Evolutionary conservation across 2,113 vertebrate species (phyloP).

Genomic region (Pelusios castaneus): DNA sequence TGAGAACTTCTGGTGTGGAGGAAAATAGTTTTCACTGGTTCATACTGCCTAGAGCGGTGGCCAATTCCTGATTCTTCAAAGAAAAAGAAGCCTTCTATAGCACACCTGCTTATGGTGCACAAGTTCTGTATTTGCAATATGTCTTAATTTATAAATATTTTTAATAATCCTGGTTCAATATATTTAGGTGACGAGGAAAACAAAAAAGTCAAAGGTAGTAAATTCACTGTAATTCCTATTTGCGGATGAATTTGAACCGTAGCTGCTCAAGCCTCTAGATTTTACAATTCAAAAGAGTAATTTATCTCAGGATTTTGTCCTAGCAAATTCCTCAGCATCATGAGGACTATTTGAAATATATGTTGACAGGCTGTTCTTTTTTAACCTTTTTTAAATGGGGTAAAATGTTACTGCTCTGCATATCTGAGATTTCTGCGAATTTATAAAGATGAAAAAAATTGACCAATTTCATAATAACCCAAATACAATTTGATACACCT

Average conservation of each 20-base stretch:
- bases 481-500: rapidly evolving
- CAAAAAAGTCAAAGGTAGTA: background rate
- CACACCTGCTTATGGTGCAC: background rate
- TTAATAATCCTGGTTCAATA: background rate
- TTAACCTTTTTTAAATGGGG: background rate
- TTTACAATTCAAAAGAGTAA: background rate
- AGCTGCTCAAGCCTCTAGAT: background rate
- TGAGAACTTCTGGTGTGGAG: background rate
- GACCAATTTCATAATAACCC: background rate
- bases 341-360: background rate
- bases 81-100: background rate
- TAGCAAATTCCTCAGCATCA: background rate
- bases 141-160: background rate
- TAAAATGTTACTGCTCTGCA: background rate
- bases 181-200: background rate
- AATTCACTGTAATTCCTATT: background rate
- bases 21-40: background rate
- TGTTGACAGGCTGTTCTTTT: background rate
- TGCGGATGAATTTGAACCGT: background rate
- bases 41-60: background rate
- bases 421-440: background rate
- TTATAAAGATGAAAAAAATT: background rate
- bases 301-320: background rate
- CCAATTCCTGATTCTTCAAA: background rate
- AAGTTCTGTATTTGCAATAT: background rate